Base-by-base conservation (phyloP, 1,140 invertebrate species). In the Drosophila kanapiae region DNA sequence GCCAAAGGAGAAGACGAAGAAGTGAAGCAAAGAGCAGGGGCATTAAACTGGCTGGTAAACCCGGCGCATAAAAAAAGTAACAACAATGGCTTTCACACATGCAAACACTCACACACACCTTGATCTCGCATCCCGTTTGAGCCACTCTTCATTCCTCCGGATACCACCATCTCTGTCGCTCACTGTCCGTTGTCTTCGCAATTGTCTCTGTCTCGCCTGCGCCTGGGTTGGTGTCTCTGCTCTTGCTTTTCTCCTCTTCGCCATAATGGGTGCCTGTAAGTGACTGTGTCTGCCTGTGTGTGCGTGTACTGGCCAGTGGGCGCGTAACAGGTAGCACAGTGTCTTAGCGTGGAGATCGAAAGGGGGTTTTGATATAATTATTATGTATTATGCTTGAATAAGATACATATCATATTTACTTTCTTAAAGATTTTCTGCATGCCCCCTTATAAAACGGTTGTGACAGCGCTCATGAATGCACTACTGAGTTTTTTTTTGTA, bases 1-100 rank as follows among this genome's bases (percentile, higher is more conserved):
- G n/a, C 57, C 27, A 8, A 33, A 60, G 58, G 45, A 51, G 29
- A 51, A 60, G 29, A n/a, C 42, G 29, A 23, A 60, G 29, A 51
- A 60, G 13, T 6, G 29, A 38, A 56, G 58, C 58, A 60, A 27
- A 60, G 58, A 60, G 58, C 29, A 33, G 58, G 58, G 58, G 58
- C 58, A 60, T 33, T 51, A 60, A 60, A 60, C 58, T 60, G 58
- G 58, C 58, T 60, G 42, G 18, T 23, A 23, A 60, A 60, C 35
- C 54, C 38, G 54, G 61, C 33, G 16, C 61, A 58, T 64, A 40
- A 56, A 64, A 14, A 51, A 54, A 54, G 53, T 38, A 56, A 58
- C 51, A 64, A 58, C 61, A 64, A 29, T 23, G 45, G 33, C 47
- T 38, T 49, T 27, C 18, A 37, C 42, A 56, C 61, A 58, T 11